Conservation (phyloP, 2,888 invertebrate genomes). For the Cremastobaeus sp. region DNA sequence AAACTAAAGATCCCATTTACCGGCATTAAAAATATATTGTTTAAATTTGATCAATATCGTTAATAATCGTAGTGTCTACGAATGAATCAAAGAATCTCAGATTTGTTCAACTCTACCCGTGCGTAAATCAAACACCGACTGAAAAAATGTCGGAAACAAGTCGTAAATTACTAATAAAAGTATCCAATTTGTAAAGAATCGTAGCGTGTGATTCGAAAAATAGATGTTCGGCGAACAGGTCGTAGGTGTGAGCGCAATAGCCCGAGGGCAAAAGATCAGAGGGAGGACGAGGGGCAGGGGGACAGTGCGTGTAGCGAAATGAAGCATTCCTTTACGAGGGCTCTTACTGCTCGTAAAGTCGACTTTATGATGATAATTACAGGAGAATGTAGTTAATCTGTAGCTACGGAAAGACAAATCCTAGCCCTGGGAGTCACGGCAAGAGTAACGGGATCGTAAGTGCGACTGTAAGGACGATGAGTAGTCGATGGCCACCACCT, state of each 20-base stretch:
- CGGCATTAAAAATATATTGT: too few species aligned
- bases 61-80: too few species aligned
- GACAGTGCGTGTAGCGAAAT: constrained; percentile 69
- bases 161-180: constrained; percentile 30
- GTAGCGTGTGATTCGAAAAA: constrained; percentile 41
- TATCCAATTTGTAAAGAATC: constrained; percentile 41
- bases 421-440: constrained; percentile 31
- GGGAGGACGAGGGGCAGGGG: constrained; percentile 21
- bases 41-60: too few species aligned
- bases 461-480: constrained; percentile 55
- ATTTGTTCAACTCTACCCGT: neutral
- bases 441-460: constrained; percentile 53
- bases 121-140: constrained; percentile 10
- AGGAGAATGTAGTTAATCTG: constrained; percentile 78
- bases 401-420: constrained; percentile 65
- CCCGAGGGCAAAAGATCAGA: constrained; percentile 19
- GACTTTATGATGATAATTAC: constrained; percentile 79
- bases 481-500: constrained; percentile 58
- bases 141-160: neutral
- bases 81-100: neutral
- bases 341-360: constrained; percentile 78
- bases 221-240: constrained; percentile 36
- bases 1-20: too few species aligned
- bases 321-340: constrained; percentile 79
- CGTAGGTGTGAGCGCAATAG: constrained; percentile 27